Base-by-base conservation (phyloP, 2,888 invertebrate genomes). In the Escarpia spicata region DNA sequence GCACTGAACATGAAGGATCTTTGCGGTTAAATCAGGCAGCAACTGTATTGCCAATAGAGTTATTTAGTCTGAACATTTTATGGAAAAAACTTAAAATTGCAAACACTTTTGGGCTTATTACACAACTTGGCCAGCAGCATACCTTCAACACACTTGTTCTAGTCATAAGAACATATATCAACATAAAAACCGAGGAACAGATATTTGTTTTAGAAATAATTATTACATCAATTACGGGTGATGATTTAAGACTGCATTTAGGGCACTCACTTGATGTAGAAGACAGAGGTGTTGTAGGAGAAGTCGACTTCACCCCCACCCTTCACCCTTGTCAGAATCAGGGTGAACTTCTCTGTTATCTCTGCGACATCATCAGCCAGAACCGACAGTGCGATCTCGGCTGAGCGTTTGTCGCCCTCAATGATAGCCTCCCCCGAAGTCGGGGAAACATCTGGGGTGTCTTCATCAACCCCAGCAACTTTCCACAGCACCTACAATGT, bases 251-350 rank as follows among this genome's bases (percentile, higher is more conserved):
- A 26, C 6, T 4, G 19, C 75, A 15, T 26, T 75, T 26, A n/a
- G 15, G 45, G 45, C 90, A 92, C 92, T 92, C 93, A 96, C 96
- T 94, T 94, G 91, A 96, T 95, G 26, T 94, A 95, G 92, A 96
- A 96, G 8, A 93, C 93, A 3, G 96, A 95, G 8, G 93, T 93
- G 92, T 94, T 95, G 93, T 93, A 94, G 31, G 93, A 92, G 2
- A 92, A 92, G 93, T 95, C 96, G 43, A 96, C 94, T 92, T 96
- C 95, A 12, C 96, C 96, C 12, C 96, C 96, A n/a, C 96, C 96
- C n/a, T 95, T 94, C 44, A 95, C 95, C 15, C 93, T 93, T 1
- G 93, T 94, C 43, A 96, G 93, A 4, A 93, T 93, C 58, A 96
- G 92, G 26, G 92, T 93, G 93, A 95, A 96, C 26, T 93, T 94